Evolutionary conservation across 2,113 vertebrate genomes (phyloP), one percentile per base, ranked within the genome.

Genomic region (Zootoca vivipara): DNA sequence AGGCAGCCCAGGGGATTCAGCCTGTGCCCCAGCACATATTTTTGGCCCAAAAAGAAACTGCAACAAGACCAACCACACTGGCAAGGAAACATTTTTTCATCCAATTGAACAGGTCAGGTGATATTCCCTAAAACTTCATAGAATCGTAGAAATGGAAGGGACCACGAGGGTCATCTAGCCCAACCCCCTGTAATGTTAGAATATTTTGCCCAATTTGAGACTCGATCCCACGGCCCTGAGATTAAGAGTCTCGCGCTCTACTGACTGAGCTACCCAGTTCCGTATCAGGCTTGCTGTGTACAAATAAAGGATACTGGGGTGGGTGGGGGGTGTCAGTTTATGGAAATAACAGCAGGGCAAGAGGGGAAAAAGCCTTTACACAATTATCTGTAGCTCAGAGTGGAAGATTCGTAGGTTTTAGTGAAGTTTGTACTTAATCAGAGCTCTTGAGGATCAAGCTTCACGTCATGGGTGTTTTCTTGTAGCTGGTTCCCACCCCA

Each of bases 361-460:
- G 15, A 52, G 33, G 20, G 75, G 81, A 38, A 52, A 52, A 75
- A 64, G 26, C 26, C 42, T 72, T 70, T 26, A 22, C n/a, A 56
- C 62, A 38, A 58, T 33, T 64, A 67, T 83, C 10, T 38, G 18
- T 5, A 85, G 9, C 35, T 62, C 30, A 69, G 30, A 69, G 9
- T 26, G 42, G 75, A 90, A 89, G 64, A 90, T 58, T 69, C 6
- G 28, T n/a, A 69, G 33, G 10, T 82, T 82, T 82, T 15, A 83
- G 38, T 69, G 10, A 38, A 83, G 26, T 46, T 89, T 88, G 74
- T 69, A 86, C 46, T 33, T 83, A 3, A 26, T 62, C 15, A 6
- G 0, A 0, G 38, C 5, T 81, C 35, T 38, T 24, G 42, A 1
- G 6, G 38, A 38, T 90, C 77, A 80, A 65, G 42, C 42, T 86